Evolutionary conservation across 2,797 vertebrate species (phyloP).

Genomic region (Gorsachius magnificus): DNA sequence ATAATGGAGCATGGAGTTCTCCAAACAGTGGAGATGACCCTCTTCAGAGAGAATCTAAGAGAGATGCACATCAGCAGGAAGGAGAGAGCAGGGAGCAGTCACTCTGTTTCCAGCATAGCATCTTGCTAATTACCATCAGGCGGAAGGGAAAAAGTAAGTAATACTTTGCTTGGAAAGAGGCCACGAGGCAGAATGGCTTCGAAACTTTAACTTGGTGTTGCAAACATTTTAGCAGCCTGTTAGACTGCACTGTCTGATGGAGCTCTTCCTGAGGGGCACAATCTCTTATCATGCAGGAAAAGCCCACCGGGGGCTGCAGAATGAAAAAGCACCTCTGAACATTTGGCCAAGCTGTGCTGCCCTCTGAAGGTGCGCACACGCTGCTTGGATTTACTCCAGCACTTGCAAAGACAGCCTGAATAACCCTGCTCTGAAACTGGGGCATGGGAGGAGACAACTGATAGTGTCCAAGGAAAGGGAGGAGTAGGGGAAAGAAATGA

Average conservation of each 20-base stretch:
- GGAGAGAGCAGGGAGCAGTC: background rate
- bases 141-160: background rate
- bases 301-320: fast-evolving
- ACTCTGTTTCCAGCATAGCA: background rate
- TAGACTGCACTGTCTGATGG: background rate
- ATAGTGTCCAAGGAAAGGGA: background rate
- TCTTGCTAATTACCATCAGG: background rate
- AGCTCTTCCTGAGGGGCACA: background rate
- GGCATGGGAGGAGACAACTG: background rate
- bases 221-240: background rate
- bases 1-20: background rate
- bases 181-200: background rate
- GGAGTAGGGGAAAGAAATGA: background rate
- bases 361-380: background rate
- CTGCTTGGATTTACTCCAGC: background rate
- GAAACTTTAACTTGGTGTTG: background rate
- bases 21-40: background rate
- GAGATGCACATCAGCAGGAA: background rate
- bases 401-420: background rate
- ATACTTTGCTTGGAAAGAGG: background rate
- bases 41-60: background rate
- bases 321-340: background rate
- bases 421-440: background rate
- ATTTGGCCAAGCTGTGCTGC: background rate
- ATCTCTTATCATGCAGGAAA: background rate